Percentiles rank a stretch among this genome's conserved stretches.
Evolutionary conservation across 2,113 vertebrate genomes (phyloP).

Genomic region (Carollia perspicillata): DNA sequence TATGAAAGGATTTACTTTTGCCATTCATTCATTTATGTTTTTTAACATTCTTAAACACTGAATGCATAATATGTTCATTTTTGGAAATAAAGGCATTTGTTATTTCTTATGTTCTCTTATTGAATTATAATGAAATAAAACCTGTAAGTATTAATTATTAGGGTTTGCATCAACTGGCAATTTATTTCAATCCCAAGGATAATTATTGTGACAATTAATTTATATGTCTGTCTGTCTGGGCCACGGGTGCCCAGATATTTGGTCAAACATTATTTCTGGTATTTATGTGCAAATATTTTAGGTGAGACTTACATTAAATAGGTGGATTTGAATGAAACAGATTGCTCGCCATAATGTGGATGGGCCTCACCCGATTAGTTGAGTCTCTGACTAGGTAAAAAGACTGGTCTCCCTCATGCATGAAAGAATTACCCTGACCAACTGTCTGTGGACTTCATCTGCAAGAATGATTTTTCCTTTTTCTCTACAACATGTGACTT

Average conservation of each 20-base stretch:
- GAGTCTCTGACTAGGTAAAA: background rate
- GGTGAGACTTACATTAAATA: too few relatives aligned
- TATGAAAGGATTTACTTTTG: background rate
- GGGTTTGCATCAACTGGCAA: background rate
- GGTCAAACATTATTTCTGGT: background rate
- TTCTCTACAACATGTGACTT: background rate
- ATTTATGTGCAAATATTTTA: background rate
- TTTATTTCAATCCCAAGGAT: background rate
- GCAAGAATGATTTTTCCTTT: background rate
- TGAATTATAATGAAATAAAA: background rate
- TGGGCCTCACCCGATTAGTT: background rate
- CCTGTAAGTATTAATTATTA: background rate
- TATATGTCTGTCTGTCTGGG: background rate
- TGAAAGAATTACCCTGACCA: background rate
- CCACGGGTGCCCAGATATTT: background rate
- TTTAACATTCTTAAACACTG: background rate
- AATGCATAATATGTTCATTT: background rate
- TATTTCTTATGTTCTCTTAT: background rate
- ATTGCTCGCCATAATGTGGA: background rate
- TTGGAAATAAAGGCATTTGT: background rate
- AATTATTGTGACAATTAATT: background rate
- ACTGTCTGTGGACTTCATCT: background rate
- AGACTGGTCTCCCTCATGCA: background rate
- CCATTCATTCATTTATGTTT: background rate
- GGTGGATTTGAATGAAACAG: too few relatives aligned